Percentiles rank a stretch among this genome's conserved stretches.
Evolutionary conservation across 2,888 invertebrate species (phyloP).

Genomic region (Octonoba sinensis): DNA sequence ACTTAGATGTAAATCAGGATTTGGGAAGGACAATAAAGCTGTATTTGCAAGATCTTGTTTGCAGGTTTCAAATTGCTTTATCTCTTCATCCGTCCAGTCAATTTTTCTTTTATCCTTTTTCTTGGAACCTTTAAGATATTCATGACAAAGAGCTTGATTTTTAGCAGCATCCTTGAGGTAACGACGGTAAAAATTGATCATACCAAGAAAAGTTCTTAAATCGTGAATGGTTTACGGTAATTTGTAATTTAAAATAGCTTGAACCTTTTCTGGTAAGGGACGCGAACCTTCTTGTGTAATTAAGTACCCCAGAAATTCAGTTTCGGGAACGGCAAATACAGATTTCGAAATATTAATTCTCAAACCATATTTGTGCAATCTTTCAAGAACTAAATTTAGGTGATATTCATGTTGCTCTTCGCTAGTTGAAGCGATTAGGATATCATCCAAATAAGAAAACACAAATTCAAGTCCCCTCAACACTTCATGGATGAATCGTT

Average conservation of each 20-base stretch:
- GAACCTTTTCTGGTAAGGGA: too few species aligned
- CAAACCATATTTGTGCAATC: constrained; percentile 17
- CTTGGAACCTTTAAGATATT: constrained; percentile 11
- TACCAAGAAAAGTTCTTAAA: constrained; percentile 34
- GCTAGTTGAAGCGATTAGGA: background rate
- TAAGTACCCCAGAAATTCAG: constrained; percentile 35
- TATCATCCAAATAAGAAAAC: constrained; percentile 36
- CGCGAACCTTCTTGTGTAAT: constrained; percentile 6
- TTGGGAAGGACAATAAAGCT: constrained; percentile 36
- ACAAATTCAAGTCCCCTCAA: background rate
- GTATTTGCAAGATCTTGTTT: constrained; percentile 43
- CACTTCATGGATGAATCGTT: constrained; percentile 23
- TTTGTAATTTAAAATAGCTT: constrained; percentile 20
- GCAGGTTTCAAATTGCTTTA: constrained; percentile 20
- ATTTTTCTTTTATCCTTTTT: constrained; percentile 33
- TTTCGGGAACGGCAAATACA: constrained; percentile 3
- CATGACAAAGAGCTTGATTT: constrained; percentile 5
- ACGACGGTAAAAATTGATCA: constrained; percentile 51
- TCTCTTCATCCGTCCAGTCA: constrained; percentile 20
- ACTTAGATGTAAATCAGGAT: constrained; percentile 12
- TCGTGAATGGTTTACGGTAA: constrained; percentile 26
- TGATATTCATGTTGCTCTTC: constrained; percentile 11
- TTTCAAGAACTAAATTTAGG: constrained; percentile 10
- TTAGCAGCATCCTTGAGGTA: constrained; percentile 34
- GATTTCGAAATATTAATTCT: constrained; percentile 24